Evolutionary conservation across 2,797 vertebrate species (phyloP).

Genomic region (Pterois miles): DNA sequence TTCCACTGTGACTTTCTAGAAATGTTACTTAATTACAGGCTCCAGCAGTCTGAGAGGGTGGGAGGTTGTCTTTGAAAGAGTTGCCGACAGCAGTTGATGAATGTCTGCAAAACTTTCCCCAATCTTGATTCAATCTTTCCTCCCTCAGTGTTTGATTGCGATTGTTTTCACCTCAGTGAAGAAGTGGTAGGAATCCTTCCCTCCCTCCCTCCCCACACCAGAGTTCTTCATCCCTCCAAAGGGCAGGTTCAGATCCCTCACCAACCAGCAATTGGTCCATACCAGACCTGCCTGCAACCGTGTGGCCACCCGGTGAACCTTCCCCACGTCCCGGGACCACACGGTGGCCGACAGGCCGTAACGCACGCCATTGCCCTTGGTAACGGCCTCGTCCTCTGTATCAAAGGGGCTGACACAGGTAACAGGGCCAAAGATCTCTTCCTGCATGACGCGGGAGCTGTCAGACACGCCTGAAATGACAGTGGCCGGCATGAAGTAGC

Average conservation of each 20-base stretch:
- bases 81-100: background rate
- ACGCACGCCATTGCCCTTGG: conserved; percentile 89
- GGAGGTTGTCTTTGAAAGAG: background rate
- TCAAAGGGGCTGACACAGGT: conserved; percentile 91
- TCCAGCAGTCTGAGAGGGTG: background rate
- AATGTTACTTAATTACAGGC: conserved; percentile 17
- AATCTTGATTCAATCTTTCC: background rate
- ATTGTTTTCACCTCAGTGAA: conserved; percentile 97
- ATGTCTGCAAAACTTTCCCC: background rate
- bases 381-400: conserved; percentile 91
- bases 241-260: conserved; percentile 95
- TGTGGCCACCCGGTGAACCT: conserved; percentile 88
- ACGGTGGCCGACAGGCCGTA: conserved; percentile 92
- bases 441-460: conserved; percentile 92
- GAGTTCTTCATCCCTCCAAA: conserved; percentile 98
- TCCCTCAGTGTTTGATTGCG: conserved; percentile 89
- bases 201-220: conserved; percentile 94
- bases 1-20: background rate
- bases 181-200: conserved; percentile 94
- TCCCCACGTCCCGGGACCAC: conserved; percentile 90
- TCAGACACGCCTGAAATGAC: conserved; percentile 89
- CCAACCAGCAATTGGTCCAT: conserved; percentile 98
- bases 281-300: conserved; percentile 90
- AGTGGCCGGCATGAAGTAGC: conserved; percentile 94
- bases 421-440: conserved; percentile 98